Base-by-base conservation (phyloP, 2,888 invertebrate species). In the Polymixis flavicincta region DNA sequence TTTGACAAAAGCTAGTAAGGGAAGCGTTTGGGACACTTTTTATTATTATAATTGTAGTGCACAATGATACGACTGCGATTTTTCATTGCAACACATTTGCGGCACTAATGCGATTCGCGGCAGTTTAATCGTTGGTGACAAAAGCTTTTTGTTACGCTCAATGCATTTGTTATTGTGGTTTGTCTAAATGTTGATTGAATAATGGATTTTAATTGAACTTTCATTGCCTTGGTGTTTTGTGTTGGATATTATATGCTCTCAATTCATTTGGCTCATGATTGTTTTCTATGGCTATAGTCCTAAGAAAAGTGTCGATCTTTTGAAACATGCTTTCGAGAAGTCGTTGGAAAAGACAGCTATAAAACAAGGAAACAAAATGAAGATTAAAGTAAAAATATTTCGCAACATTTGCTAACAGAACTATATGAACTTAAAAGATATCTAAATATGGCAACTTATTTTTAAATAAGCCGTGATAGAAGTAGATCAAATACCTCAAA, bases 1-100 rank as follows among this genome's bases (percentile, higher is more conserved):
- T 63, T 61, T 78, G 68, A 63, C 76, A 73, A 52, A 63, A 74
- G 54, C 64, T 22, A 28, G n/a, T 72, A 50, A 83, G 61, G 66
- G 76, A 79, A 77, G 78, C 63, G 67, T 83, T 82, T 82, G 80
- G 83, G 87, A 82, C 57, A 77, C 54, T 83, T 83, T 84, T 82
- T 84, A 84, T 84, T 86, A 80, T 74, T 74, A 76, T 87, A 73
- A 86, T 86, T 78, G 83, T 85, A 75, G 61, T 68, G 32, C 59
- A 92, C 87, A 92, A 92, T 91, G 87, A 90, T 90, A 90, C 89
- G 89, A 90, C 91, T 90, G 92, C 91, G 90, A 92, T 93, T 94
- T 93, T 91, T 93, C 90, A 91, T 86, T 88, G 86, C 86, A 84
- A 89, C 89, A 89, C 90, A 89, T 90, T 89, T 88, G 89, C 90